These are phyloP conservation scores for Stenodera caucasica DNA, from an alignment of 2,888 invertebrate genomes.

Conservation along the genomic window DNA sequence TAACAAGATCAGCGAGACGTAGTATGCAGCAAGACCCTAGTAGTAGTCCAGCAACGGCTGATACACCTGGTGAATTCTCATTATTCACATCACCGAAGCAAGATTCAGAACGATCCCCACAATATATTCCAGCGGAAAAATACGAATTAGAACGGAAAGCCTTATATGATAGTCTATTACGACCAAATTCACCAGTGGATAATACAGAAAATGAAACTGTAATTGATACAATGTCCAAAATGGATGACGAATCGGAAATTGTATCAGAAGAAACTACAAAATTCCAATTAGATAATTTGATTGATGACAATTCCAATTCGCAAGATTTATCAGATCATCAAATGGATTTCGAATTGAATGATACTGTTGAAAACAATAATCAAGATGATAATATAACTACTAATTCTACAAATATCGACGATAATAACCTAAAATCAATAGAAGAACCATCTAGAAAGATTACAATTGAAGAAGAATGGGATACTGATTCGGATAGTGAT, in stretches of 20 bases:
- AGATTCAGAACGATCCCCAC: slow-evolving; percentile 51
- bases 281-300: slow-evolving; percentile 19
- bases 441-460: slow-evolving; percentile 33
- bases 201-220: slow-evolving; percentile 41
- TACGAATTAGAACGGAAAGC: slow-evolving; percentile 56
- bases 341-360: no score
- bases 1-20: slow-evolving; percentile 53
- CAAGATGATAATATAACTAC: not conserved
- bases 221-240: slow-evolving; percentile 1
- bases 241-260: slow-evolving; percentile 28
- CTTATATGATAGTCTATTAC: slow-evolving; percentile 54
- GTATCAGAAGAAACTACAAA: slow-evolving; percentile 32
- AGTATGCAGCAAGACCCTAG: slow-evolving; percentile 55
- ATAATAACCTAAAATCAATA: slow-evolving; percentile 32
- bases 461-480: slow-evolving; percentile 44
- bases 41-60: slow-evolving; percentile 53
- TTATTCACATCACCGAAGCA: slow-evolving; percentile 51
- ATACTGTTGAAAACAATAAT: not conserved
- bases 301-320: not conserved
- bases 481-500: slow-evolving; percentile 48
- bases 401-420: slow-evolving; percentile 14
- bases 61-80: slow-evolving; percentile 47
- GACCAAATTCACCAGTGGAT: slow-evolving; percentile 44
- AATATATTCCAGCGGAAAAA: slow-evolving; percentile 56
- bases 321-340: not conserved